Evolutionary conservation across 2,888 invertebrate species (phyloP).

Genomic region (Torymus texanus): DNA sequence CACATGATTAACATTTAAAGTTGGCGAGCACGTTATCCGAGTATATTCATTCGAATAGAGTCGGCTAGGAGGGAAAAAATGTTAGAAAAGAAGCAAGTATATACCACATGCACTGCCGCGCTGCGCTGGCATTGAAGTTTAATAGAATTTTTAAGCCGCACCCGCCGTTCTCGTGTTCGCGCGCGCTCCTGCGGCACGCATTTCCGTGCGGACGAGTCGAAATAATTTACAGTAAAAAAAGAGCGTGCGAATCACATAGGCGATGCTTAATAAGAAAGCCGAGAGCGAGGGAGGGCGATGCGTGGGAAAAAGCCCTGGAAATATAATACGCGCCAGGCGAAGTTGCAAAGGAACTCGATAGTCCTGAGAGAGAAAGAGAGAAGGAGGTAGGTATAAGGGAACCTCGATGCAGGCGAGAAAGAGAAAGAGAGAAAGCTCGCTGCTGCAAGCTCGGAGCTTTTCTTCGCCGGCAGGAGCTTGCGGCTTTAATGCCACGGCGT

Average conservation of each 20-base stretch:
- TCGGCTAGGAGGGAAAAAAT: conserved; percentile 10
- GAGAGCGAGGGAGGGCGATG: neutral
- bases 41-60: conserved; percentile 32
- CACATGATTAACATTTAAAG: conserved; percentile 47
- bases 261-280: conserved; percentile 36
- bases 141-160: conserved; percentile 53
- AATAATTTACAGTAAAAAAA: conserved; percentile 43
- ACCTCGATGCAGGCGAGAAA: neutral
- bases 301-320: conserved; percentile 5
- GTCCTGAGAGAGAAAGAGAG: neutral
- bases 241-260: conserved; percentile 23
- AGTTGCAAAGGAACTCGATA: neutral
- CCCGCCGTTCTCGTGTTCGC: neutral
- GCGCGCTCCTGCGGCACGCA: neutral
- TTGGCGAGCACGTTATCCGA: conserved; percentile 28
- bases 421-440: neutral
- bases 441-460: conserved; percentile 13
- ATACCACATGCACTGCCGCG: no score
- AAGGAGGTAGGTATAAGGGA: neutral
- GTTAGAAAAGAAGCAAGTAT: neutral
- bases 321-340: conserved; percentile 2
- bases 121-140: conserved; percentile 49
- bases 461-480: conserved; percentile 42
- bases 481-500: conserved; percentile 50
- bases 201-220: conserved; percentile 2